phyloP scores from a whole-genome alignment of 2,113 vertebrate species.

The Lates calcarifer region DNA sequence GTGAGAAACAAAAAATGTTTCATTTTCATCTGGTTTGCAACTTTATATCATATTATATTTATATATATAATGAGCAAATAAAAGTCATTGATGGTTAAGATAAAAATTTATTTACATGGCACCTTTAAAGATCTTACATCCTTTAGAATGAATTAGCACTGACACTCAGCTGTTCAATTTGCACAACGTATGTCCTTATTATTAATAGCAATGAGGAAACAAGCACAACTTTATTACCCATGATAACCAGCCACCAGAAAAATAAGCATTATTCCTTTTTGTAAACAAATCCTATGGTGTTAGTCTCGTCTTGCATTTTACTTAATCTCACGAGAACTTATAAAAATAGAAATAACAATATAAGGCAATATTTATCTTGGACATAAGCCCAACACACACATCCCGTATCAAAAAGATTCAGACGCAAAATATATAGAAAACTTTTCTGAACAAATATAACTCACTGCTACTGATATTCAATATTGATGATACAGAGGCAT shows the following conservation, averaged over 20 bases:
- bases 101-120: slow-evolving; percentile 52
- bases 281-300: slow-evolving; percentile 27
- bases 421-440: slow-evolving; percentile 40
- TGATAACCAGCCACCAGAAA: slow-evolving; percentile 31
- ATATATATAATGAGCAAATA: slow-evolving; percentile 8
- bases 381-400: slow-evolving; percentile 21
- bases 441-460: slow-evolving; percentile 13
- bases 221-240: slow-evolving; percentile 3
- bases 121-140: slow-evolving; percentile 26
- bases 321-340: slow-evolving; percentile 36
- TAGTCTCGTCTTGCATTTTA: slow-evolving; percentile 9
- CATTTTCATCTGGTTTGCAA: neutral
- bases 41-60: too few relatives aligned
- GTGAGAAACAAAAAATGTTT: neutral
- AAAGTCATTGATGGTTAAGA: neutral
- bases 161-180: slow-evolving; percentile 26
- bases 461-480: slow-evolving; percentile 18
- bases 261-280: slow-evolving; percentile 16
- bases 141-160: slow-evolving; percentile 8
- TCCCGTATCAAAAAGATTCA: slow-evolving; percentile 38
- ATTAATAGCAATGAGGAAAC: slow-evolving; percentile 27
- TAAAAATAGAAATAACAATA: slow-evolving; percentile 62
- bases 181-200: slow-evolving; percentile 28
- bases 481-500: neutral
- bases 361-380: neutral